These are phyloP conservation scores for Camelus dromedarius DNA, from an alignment of 2,113 vertebrate species.

Conservation along the genomic window DNA sequence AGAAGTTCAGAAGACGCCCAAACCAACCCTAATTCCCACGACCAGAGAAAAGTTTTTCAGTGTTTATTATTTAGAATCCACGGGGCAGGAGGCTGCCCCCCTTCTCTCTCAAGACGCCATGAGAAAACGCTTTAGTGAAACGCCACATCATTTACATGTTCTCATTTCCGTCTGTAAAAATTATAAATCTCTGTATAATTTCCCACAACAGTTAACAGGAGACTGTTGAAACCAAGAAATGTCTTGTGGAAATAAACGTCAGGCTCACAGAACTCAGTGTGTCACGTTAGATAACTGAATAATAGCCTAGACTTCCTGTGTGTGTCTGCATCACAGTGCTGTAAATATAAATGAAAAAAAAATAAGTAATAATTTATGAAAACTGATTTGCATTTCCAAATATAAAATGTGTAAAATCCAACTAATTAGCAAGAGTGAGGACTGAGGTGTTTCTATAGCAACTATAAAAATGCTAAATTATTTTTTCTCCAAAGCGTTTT, in stretches of 20 bases:
- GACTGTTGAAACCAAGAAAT: slow-evolving; percentile 85
- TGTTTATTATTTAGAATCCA: slow-evolving; percentile 79
- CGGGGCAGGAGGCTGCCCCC: neutral
- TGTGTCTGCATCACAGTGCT: slow-evolving; percentile 90
- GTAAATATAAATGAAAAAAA: slow-evolving; percentile 90
- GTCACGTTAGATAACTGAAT: slow-evolving; percentile 93
- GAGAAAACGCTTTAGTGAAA: slow-evolving; percentile 83
- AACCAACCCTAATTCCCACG: slow-evolving; percentile 79
- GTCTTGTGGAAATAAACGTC: slow-evolving; percentile 92
- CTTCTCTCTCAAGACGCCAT: slow-evolving; percentile 67
- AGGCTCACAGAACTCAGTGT: slow-evolving; percentile 83
- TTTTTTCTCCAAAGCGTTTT: slow-evolving; percentile 88
- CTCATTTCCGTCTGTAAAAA: slow-evolving; percentile 84
- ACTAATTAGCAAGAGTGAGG: slow-evolving; percentile 93
- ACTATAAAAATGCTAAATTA: slow-evolving; percentile 89
- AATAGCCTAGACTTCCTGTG: slow-evolving; percentile 91
- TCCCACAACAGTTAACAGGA: slow-evolving; percentile 86
- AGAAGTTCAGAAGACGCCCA: slow-evolving; percentile 82
- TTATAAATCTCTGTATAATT: slow-evolving; percentile 85
- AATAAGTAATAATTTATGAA: slow-evolving; percentile 95
- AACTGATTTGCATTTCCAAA: slow-evolving; percentile 96
- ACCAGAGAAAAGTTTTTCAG: slow-evolving; percentile 70
- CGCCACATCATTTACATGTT: slow-evolving; percentile 83
- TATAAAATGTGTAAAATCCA: slow-evolving; percentile 94
- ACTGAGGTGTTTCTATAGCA: slow-evolving; percentile 94